These are phyloP conservation scores for Mycetomoellerius zeteki DNA, from an alignment of 1,140 invertebrate genomes.

Conservation along the genomic window DNA sequence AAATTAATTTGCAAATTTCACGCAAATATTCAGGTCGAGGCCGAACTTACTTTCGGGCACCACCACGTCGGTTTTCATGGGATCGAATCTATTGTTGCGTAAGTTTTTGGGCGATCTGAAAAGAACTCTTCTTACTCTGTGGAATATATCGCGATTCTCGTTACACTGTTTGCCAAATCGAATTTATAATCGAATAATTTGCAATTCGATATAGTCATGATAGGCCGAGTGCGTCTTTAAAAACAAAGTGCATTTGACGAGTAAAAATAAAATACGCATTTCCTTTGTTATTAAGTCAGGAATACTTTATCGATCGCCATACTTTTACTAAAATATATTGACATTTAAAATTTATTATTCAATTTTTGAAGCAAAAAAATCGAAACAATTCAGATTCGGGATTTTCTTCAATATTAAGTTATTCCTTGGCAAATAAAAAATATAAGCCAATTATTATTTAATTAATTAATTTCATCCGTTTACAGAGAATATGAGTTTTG, in stretches of 20 bases:
- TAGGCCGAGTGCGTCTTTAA: neutral
- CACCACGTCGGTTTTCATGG: constrained; percentile 43
- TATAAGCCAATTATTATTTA: neutral
- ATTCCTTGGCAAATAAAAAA: neutral
- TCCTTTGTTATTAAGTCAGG: neutral
- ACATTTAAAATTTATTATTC: neutral
- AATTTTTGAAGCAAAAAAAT: neutral
- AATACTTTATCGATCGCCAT: neutral
- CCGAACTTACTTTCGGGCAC: constrained; percentile 60
- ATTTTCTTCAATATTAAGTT: neutral
- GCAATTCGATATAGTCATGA: neutral
- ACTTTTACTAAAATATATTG: neutral
- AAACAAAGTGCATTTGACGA: neutral
- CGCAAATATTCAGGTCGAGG: neutral
- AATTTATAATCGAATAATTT: neutral
- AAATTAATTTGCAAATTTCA: neutral
- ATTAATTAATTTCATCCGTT: constrained; percentile 2
- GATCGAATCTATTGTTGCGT: constrained; percentile 39
- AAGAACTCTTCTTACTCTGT: constrained; percentile 19
- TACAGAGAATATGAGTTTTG: neutral
- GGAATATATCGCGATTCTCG: neutral
- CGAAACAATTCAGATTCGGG: neutral
- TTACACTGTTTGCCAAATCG: neutral
- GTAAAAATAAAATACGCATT: neutral
- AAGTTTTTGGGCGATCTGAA: constrained; percentile 65